Evolutionary conservation across 2,797 vertebrate genomes (phyloP).

Genomic region (Spea hammondii): DNA sequence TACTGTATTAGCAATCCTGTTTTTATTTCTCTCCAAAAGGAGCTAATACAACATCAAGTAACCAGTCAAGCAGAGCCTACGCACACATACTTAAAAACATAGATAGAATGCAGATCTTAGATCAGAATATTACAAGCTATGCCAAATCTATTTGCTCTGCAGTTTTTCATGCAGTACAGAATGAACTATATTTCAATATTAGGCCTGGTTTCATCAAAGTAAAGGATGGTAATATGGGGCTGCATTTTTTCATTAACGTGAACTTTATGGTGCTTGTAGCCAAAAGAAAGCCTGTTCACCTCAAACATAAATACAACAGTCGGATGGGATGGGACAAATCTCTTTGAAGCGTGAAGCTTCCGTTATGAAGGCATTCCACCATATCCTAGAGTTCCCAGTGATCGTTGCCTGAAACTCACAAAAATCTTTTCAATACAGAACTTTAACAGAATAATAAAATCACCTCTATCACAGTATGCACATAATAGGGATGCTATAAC

Average conservation of each 20-base stretch:
- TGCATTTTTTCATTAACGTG: neutral
- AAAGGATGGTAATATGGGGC: neutral
- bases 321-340: neutral
- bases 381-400: neutral
- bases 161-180: neutral
- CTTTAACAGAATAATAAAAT: too few species aligned
- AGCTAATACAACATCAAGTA: neutral
- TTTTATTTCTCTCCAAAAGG: neutral
- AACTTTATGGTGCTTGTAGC: slow-evolving; percentile 5
- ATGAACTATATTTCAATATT: neutral
- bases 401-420: neutral
- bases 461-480: too few species aligned
- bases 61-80: neutral
- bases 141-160: neutral
- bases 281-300: neutral
- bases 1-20: neutral
- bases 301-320: neutral
- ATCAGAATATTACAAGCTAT: neutral
- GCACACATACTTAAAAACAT: neutral
- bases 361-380: neutral
- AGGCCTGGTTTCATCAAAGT: neutral
- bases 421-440: neutral
- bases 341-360: neutral
- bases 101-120: neutral
- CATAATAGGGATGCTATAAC: too few species aligned